Evolutionary conservation across 2,888 invertebrate genomes (phyloP).

Genomic region (Torymus texanus): DNA sequence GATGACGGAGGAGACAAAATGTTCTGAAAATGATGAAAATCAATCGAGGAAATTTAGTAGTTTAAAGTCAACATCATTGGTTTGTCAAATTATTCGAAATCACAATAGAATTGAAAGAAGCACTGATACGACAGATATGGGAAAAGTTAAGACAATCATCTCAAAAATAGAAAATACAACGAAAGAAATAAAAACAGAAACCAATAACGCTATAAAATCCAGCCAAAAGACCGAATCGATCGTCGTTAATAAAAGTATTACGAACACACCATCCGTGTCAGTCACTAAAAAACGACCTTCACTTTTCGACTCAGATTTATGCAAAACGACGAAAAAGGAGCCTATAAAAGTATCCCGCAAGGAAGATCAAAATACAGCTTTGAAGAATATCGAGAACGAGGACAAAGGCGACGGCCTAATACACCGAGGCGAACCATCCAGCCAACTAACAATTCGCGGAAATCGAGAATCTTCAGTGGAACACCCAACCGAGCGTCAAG

Average conservation of each 20-base stretch:
- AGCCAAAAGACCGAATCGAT: not conserved
- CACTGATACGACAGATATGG: not conserved
- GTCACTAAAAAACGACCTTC: not conserved
- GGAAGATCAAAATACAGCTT: no score
- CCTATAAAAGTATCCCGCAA: no score
- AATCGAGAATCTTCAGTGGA: slow-evolving; percentile 30
- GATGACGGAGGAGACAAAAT: slow-evolving; percentile 21
- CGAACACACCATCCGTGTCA: not conserved
- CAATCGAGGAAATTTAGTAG: not conserved
- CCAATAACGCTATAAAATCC: not conserved
- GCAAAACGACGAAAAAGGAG: not conserved
- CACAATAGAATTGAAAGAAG: not conserved
- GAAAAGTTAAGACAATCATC: slow-evolving; percentile 40
- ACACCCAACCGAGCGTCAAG: slow-evolving; percentile 52
- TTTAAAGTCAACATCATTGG: slow-evolving; percentile 52
- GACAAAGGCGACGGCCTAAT: slow-evolving; percentile 18
- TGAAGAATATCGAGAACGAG: slow-evolving; percentile 1
- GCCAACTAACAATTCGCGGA: not conserved
- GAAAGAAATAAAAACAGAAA: slow-evolving; percentile 49
- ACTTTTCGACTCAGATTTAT: not conserved
- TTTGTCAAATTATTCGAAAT: slow-evolving; percentile 44
- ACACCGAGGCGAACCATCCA: not conserved
- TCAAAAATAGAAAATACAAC: slow-evolving; percentile 39
- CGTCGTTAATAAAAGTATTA: not conserved
- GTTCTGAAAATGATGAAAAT: not conserved